A percentile compares a stretch with the other conserved stretches of the same genome.
Evolutionary conservation across 2,888 invertebrate genomes (phyloP).

Genomic region (Amblyjoppa fuscipennis): DNA sequence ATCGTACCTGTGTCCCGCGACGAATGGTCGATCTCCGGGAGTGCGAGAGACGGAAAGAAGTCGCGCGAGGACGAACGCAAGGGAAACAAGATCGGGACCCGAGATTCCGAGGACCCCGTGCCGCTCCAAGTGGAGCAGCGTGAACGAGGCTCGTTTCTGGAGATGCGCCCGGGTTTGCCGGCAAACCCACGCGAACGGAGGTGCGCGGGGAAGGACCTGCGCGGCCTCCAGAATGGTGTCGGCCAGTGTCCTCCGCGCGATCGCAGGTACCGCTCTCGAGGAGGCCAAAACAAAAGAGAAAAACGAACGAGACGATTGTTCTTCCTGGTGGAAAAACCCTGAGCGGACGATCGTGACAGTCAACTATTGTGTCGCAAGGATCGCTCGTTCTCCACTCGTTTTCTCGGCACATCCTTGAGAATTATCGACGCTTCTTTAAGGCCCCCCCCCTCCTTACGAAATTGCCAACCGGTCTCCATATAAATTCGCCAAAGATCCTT

Average conservation of each 20-base stretch:
- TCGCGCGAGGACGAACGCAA: conserved; percentile 39
- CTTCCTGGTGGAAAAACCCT: conserved; percentile 44
- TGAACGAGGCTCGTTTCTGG: conserved; percentile 12
- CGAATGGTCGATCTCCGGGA: conserved; percentile 53
- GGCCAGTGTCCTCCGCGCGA: conserved; percentile 26
- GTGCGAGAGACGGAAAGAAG: neutral
- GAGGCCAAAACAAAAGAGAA: conserved; percentile 44
- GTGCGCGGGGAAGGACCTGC: conserved; percentile 33
- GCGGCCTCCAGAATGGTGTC: conserved; percentile 10
- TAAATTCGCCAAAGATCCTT: conserved; percentile 41
- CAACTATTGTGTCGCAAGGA: conserved; percentile 26
- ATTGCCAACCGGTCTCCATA: neutral
- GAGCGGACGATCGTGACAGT: neutral
- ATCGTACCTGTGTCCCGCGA: conserved; percentile 64
- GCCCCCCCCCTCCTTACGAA: neutral
- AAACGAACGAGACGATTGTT: conserved; percentile 35
- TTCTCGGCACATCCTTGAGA: conserved; percentile 36
- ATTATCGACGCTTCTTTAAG: conserved; percentile 15
- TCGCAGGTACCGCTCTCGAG: conserved; percentile 28
- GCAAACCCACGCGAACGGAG: neutral
- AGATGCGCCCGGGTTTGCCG: conserved; percentile 31
- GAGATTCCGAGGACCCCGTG: conserved; percentile 67
- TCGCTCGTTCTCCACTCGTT: conserved; percentile 43
- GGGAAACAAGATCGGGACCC: conserved; percentile 69
- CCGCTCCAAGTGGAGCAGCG: conserved; percentile 68